phyloP scores from a whole-genome alignment of 2,888 invertebrate genomes.

The Schizaphis graminum region DNA sequence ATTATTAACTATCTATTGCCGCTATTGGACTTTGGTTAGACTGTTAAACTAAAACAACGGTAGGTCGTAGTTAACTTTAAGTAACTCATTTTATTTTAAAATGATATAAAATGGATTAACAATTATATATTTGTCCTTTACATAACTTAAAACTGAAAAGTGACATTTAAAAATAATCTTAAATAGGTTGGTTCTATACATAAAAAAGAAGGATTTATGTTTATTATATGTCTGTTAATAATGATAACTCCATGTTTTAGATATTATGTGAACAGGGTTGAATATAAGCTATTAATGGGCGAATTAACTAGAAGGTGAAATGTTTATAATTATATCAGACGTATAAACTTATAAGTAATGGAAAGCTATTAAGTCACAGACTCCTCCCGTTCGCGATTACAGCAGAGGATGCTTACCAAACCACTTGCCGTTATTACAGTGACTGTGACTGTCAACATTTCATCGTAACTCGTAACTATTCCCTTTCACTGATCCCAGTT shows the following conservation, averaged over 20 bases:
- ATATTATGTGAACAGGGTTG: neutral
- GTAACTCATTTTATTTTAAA: neutral
- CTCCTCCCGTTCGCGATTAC: slow-evolving; percentile 32
- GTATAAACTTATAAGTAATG: slow-evolving; percentile 16
- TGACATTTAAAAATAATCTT: neutral
- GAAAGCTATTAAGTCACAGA: slow-evolving; percentile 42
- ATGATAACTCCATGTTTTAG: neutral
- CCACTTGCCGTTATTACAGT: neutral
- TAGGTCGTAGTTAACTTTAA: neutral
- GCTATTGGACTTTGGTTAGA: neutral
- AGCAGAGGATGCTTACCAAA: slow-evolving; percentile 53
- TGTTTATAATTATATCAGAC: neutral
- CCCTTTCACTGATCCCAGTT: slow-evolving; percentile 58
- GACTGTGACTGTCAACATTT: slow-evolving; percentile 41
- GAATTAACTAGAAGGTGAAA: neutral
- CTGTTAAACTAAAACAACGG: neutral
- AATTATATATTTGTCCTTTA: neutral
- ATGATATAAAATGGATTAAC: neutral
- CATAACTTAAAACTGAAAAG: neutral
- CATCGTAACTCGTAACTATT: slow-evolving; percentile 27
- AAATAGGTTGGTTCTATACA: neutral
- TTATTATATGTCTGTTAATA: neutral
- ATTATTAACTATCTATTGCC: neutral
- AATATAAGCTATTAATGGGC: neutral
- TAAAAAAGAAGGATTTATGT: neutral